These are phyloP conservation scores for Adrianichthys oophorus DNA, from an alignment of 2,797 vertebrate species.

Conservation along the genomic window DNA sequence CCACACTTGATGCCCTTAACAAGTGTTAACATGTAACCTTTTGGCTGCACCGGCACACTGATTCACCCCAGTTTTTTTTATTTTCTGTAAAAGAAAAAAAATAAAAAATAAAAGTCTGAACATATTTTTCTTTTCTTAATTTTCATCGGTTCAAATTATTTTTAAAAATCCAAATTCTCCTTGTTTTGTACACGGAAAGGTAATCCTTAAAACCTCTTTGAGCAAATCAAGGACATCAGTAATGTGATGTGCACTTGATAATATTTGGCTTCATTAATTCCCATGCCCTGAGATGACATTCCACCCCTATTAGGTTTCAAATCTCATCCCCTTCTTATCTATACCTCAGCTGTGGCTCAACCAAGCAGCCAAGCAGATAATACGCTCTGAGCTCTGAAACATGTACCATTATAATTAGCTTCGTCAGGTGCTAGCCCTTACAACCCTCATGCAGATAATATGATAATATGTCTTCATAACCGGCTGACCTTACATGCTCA, in stretches of 20 bases:
- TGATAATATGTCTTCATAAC: slow-evolving; percentile 99
- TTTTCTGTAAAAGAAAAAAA: slow-evolving; percentile 50
- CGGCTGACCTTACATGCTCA: slow-evolving; percentile 99
- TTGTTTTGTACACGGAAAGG: slow-evolving; percentile 39
- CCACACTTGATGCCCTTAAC: slow-evolving; percentile 77
- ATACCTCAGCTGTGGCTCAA: slow-evolving; percentile 88
- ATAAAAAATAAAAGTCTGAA: slow-evolving; percentile 49
- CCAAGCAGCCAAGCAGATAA: slow-evolving; percentile 96
- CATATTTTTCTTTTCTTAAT: slow-evolving; percentile 44
- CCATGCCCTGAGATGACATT: slow-evolving; percentile 74
- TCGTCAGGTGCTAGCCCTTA: slow-evolving; percentile 98
- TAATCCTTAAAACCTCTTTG: slow-evolving; percentile 67
- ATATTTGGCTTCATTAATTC: slow-evolving; percentile 81
- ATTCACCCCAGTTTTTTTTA: slow-evolving; percentile 51
- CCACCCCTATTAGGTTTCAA: slow-evolving; percentile 74
- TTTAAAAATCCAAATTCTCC: slow-evolving; percentile 34
- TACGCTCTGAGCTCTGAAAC: slow-evolving; percentile 97
- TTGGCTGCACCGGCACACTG: slow-evolving; percentile 50
- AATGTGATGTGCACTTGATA: slow-evolving; percentile 70
- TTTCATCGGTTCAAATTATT: slow-evolving; percentile 22
- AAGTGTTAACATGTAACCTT: slow-evolving; percentile 73
- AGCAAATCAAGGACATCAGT: slow-evolving; percentile 74
- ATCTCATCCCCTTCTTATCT: slow-evolving; percentile 70
- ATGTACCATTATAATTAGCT: slow-evolving; percentile 99
- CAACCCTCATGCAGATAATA: slow-evolving; percentile 99